These are phyloP conservation scores for Colletes gigas DNA, from an alignment of 1,140 invertebrate species.

Conservation along the genomic window DNA sequence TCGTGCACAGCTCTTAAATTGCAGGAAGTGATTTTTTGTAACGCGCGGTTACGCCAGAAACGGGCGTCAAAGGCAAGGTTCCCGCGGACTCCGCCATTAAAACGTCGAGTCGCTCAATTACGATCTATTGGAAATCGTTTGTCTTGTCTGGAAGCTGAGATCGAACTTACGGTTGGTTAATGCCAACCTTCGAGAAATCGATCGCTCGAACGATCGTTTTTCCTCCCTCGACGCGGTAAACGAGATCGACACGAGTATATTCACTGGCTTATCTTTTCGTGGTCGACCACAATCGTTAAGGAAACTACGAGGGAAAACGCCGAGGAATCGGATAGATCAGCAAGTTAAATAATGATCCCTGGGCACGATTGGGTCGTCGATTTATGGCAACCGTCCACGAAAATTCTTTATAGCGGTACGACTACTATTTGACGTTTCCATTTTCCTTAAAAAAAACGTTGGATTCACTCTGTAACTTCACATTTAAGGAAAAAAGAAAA, in stretches of 20 bases:
- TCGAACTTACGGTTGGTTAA: background rate
- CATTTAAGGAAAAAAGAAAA: too few species aligned
- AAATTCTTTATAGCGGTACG: too few species aligned
- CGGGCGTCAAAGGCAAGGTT: slow-evolving; percentile 6
- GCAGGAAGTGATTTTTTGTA: slow-evolving; percentile 22
- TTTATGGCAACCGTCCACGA: too few species aligned
- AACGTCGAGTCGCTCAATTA: slow-evolving; percentile 30
- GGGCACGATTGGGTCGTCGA: too few species aligned
- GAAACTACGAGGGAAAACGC: too few species aligned
- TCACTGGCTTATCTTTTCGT: too few species aligned
- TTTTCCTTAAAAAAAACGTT: too few species aligned
- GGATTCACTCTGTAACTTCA: too few species aligned
- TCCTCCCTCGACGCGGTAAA: background rate
- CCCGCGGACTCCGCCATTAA: slow-evolving; percentile 26
- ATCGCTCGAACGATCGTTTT: background rate
- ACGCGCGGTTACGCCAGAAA: slow-evolving; percentile 9
- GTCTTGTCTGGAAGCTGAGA: background rate
- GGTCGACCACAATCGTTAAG: too few species aligned
- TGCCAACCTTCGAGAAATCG: background rate
- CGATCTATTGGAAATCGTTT: slow-evolving; percentile 3
- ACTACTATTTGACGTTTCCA: too few species aligned
- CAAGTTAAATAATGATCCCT: too few species aligned
- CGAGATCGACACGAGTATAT: background rate
- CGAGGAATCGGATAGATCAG: too few species aligned
- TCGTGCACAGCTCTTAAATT: background rate